phyloP scores from a whole-genome alignment of 1,140 invertebrate species.

The Alviniconcha marisindica region DNA sequence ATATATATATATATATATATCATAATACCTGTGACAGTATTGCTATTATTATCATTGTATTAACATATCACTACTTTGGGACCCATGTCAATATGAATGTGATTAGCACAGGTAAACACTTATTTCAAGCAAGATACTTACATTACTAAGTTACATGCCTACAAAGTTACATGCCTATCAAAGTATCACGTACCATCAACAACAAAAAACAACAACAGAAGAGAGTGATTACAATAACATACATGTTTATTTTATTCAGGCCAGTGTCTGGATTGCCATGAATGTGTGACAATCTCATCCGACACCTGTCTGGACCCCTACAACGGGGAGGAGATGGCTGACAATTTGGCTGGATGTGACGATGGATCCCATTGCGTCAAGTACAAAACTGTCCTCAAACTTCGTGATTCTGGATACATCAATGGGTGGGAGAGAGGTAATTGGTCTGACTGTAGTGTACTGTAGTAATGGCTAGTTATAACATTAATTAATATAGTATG shows the following conservation, averaged over 20 bases:
- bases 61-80: no score
- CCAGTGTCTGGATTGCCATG: constrained; percentile 48
- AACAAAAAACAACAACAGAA: not conserved
- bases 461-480: not conserved
- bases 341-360: constrained; percentile 56
- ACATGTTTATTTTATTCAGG: constrained; percentile 38
- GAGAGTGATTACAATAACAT: not conserved
- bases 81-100: no score
- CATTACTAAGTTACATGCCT: no score
- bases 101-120: no score
- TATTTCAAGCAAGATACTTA: no score
- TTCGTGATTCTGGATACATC: constrained; percentile 61
- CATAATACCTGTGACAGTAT: no score
- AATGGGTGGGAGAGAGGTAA: constrained; percentile 55
- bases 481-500: no score
- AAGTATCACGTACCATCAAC: no score
- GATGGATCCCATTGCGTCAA: constrained; percentile 57
- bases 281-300: constrained; percentile 48
- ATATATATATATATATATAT: no score
- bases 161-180: no score
- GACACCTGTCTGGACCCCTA: constrained; percentile 52
- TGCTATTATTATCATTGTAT: no score
- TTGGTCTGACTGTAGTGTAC: not conserved
- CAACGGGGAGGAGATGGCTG: constrained; percentile 24
- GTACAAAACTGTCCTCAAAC: constrained; percentile 54